phyloP scores from a whole-genome alignment of 2,888 invertebrate genomes.

The Endomychus coccineus region DNA sequence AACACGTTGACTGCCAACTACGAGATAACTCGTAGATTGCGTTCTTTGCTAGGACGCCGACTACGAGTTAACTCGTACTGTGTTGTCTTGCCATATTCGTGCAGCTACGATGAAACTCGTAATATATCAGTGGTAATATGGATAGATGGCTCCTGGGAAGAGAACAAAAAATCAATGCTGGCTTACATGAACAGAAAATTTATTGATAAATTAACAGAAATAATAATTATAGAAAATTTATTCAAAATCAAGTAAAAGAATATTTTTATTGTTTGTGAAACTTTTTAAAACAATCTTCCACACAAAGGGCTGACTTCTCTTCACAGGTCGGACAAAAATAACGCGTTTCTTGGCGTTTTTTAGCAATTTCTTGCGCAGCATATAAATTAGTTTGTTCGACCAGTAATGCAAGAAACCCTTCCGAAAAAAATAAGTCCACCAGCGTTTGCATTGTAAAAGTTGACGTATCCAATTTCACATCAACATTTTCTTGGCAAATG shows the following conservation, averaged over 20 bases:
- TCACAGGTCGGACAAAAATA: slow-evolving; percentile 22
- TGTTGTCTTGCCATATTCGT: slow-evolving; percentile 22
- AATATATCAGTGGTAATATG: slow-evolving; percentile 25
- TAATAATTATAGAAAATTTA: too few species aligned
- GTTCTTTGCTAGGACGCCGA: slow-evolving; percentile 24
- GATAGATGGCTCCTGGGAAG: slow-evolving; percentile 25
- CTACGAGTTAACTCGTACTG: slow-evolving; percentile 24
- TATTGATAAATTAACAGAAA: too few species aligned
- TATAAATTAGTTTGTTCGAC: slow-evolving; percentile 26
- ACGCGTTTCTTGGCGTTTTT: slow-evolving; percentile 24
- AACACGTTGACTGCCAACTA: slow-evolving; percentile 18
- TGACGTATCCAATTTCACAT: slow-evolving; percentile 22
- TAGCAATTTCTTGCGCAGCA: slow-evolving; percentile 23
- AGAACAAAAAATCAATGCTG: slow-evolving; percentile 26
- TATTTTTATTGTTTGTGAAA: slow-evolving; percentile 23
- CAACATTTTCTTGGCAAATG: slow-evolving; percentile 25
- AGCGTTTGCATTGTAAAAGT: slow-evolving; percentile 21
- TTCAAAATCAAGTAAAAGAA: slow-evolving; percentile 11
- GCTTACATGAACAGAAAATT: slow-evolving; percentile 18
- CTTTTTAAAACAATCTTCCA: slow-evolving; percentile 26
- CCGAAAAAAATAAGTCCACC: slow-evolving; percentile 22
- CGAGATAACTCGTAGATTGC: slow-evolving; percentile 21
- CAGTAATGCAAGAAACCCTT: slow-evolving; percentile 23
- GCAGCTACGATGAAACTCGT: slow-evolving; percentile 24
- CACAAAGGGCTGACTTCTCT: slow-evolving; percentile 23